Conservation (phyloP, 2,797 vertebrate genomes). For the Takifugu ocellatus region DNA sequence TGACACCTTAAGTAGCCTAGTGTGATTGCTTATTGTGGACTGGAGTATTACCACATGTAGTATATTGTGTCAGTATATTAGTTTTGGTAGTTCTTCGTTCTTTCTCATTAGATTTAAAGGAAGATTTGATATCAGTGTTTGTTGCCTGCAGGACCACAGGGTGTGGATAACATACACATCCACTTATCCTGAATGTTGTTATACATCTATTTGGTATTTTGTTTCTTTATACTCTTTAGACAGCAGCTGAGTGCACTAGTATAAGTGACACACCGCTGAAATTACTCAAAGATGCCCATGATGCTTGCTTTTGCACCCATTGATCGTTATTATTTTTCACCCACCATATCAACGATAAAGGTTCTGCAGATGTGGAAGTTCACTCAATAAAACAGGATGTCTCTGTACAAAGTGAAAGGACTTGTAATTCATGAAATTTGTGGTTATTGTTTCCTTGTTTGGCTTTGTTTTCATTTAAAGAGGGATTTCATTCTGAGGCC, state of each 20-base stretch:
- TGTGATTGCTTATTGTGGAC: constrained; percentile 57
- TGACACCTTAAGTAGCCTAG: constrained; percentile 48
- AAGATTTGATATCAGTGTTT: constrained; percentile 47
- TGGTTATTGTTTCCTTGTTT: constrained; percentile 34
- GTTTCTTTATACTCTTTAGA: too few relatives aligned
- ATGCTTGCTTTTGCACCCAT: too few relatives aligned
- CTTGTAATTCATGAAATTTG: constrained; percentile 46
- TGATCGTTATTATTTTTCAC: too few relatives aligned
- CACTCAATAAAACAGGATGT: constrained; percentile 24
- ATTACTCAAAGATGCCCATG: too few relatives aligned
- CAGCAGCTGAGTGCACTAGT: too few relatives aligned
- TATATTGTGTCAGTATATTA: constrained; percentile 58
- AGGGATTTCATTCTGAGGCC: constrained; percentile 32
- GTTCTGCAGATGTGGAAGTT: constrained; percentile 43
- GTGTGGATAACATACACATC: too few relatives aligned
- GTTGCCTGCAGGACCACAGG: constrained; percentile 17
- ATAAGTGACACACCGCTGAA: too few relatives aligned
- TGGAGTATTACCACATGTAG: constrained; percentile 60
- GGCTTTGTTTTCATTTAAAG: constrained; percentile 41
- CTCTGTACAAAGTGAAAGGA: constrained; percentile 39
- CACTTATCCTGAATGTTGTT: too few relatives aligned
- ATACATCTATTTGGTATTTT: too few relatives aligned
- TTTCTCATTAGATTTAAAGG: constrained; percentile 59
- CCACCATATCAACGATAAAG: constrained; percentile 1
- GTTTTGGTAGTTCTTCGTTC: constrained; percentile 58